Conservation (phyloP, 1,140 invertebrate species). For the Sinella curviseta region DNA sequence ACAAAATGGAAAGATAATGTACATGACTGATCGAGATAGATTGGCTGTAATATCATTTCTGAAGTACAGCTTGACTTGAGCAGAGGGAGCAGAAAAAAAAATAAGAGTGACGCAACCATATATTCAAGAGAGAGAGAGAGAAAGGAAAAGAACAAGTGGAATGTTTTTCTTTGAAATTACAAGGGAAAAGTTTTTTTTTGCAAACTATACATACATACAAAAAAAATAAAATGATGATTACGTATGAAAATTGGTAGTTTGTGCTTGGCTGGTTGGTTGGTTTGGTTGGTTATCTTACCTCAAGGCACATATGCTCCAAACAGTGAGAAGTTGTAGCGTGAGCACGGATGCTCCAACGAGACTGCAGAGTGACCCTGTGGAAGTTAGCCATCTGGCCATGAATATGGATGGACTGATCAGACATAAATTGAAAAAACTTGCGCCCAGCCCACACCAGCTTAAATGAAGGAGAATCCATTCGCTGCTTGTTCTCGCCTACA, state of each 20-base stretch:
- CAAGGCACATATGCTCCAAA: constrained; percentile 48
- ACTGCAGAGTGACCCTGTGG: constrained; percentile 37
- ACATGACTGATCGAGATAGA: constrained; percentile 8
- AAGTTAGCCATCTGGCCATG: constrained; percentile 29
- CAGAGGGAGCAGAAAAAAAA: no score
- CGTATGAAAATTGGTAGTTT: no score
- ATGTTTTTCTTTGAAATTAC: no score
- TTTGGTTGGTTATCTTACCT: no score
- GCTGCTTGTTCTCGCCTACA: constrained; percentile 43
- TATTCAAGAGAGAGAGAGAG: no score
- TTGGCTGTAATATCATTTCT: neutral
- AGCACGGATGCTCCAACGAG: constrained; percentile 40
- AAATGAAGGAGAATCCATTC: constrained; percentile 49
- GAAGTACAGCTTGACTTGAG: no score
- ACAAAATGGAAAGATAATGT: constrained; percentile 16
- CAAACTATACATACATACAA: no score
- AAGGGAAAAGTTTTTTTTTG: no score
- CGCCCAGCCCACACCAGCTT: constrained; percentile 45
- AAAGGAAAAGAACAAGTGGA: no score
- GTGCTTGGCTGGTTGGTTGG: no score
- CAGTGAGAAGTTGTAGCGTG: constrained; percentile 37
- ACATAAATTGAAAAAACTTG: constrained; percentile 39
- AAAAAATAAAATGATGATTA: no score
- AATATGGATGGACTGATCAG: constrained; percentile 47
- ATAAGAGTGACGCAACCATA: no score